Evolutionary conservation across 2,888 invertebrate genomes (phyloP), one percentile per base, ranked within the genome.

Genomic region (Andrena hattorfiana): DNA sequence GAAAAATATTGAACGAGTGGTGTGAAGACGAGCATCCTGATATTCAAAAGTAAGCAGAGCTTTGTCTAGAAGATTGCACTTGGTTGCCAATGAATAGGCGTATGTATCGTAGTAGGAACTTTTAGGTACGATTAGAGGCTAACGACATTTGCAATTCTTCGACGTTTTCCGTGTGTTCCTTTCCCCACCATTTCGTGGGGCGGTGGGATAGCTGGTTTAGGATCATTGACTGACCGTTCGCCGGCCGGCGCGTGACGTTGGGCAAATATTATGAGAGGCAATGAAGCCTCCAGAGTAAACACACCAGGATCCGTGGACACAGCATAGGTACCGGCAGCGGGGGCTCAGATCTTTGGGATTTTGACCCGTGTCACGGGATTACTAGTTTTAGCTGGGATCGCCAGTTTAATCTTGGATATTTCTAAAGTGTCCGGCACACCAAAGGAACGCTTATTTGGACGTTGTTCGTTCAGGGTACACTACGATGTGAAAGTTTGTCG

Each of bases 241-340:
- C 76, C 73, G 85, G 83, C 20, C 86, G 86, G 77, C 85, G 85
- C 87, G 89, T 92, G 92, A 93, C 91, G 92, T 91, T 93, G 89
- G 79, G 89, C 90, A 93, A 93, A 93, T 93, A 93, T 93, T 93
- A 90, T 93, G 91, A 92, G 91, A 93, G 93, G 92, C 93, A 93
- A 93, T 93, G 93, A 93, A 93, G 92, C 93, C 92, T 88, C 89
- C 64, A 92, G 87, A 91, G 91, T 88, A 93, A 93, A 93, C 90
- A 92, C 69, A 84, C 81, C 67, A 84, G 73, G 86, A 85, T 67
- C 81, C 74, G 69, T 77, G 83, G 85, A 69, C 77, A 70, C 77
- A 56, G 56, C 83, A 76, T 83, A 78, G 82, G 77, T 79, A 81
- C 80, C 82, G 83, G 75, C 83, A 83, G 63, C 84, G 78, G 81